Conservation (phyloP, 64 coral and sea anemone genomes). For the Dendronephthya gigantea region DNA sequence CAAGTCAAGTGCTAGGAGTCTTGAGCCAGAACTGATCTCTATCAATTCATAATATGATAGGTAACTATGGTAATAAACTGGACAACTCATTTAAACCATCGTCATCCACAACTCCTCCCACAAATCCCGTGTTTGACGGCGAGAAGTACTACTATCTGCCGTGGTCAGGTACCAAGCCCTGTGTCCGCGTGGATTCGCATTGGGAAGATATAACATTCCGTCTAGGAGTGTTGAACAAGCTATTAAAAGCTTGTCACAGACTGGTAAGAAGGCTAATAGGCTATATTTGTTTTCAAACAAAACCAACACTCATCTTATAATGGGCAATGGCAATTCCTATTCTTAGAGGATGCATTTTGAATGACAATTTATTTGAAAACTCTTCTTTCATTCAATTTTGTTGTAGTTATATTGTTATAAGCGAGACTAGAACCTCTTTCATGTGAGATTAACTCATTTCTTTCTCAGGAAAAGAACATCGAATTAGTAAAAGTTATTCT, state of each 20-base stretch:
- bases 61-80: conserved; percentile 99
- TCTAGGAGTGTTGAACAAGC: conserved; percentile 10
- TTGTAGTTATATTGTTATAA: too few species aligned
- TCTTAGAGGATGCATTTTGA: too few species aligned
- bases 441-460: neutral
- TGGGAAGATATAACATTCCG: conserved; percentile 87
- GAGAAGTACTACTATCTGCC: conserved; percentile 77
- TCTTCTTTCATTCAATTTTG: too few species aligned
- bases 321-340: too few species aligned
- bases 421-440: too few species aligned
- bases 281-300: neutral
- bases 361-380: too few species aligned
- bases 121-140: conserved; percentile 85
- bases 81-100: conserved; percentile 72
- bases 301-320: too few species aligned
- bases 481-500: neutral
- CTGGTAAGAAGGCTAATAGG: neutral
- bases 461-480: neutral
- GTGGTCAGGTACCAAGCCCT: conserved; percentile 77
- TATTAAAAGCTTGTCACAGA: neutral
- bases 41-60: neutral
- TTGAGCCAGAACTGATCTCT: neutral
- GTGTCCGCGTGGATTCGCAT: conserved; percentile 66
- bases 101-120: conserved; percentile 75
- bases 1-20: neutral